Percentiles rank a stretch among this genome's conserved stretches.
Evolutionary conservation across 2,888 invertebrate species (phyloP).

Genomic region (Aproaerema taeniolella): DNA sequence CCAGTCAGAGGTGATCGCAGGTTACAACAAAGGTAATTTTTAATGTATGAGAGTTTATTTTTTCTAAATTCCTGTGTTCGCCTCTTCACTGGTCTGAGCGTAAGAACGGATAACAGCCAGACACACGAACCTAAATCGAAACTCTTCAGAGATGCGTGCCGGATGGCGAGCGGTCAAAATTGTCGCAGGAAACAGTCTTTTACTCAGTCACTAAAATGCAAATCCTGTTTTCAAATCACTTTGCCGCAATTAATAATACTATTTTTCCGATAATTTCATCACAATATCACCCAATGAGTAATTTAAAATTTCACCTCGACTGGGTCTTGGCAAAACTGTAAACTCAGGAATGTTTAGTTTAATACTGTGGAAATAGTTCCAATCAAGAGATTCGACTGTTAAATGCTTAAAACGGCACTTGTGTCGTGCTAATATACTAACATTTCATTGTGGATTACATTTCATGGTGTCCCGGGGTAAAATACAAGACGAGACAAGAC

Average conservation of each 20-base stretch:
- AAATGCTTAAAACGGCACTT: constrained; percentile 37
- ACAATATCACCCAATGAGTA: constrained; percentile 71
- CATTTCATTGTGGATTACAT: not conserved
- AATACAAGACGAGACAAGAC: too few relatives aligned
- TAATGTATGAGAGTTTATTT: too few relatives aligned
- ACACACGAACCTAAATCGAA: too few relatives aligned
- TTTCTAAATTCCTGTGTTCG: too few relatives aligned
- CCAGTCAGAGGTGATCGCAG: too few relatives aligned
- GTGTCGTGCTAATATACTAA: constrained; percentile 15
- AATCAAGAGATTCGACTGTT: constrained; percentile 38
- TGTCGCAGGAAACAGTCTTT: constrained; percentile 61
- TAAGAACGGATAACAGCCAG: constrained; percentile 1
- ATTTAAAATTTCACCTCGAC: constrained; percentile 48
- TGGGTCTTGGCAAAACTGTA: constrained; percentile 44
- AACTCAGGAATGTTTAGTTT: constrained; percentile 70
- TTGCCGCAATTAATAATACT: constrained; percentile 66
- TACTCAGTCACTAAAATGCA: constrained; percentile 63
- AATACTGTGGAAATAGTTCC: constrained; percentile 30
- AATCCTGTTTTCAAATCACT: constrained; percentile 32
- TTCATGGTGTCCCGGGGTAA: too few relatives aligned
- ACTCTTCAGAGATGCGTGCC: too few relatives aligned
- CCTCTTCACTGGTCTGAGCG: too few relatives aligned
- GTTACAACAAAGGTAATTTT: too few relatives aligned
- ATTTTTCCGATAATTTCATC: constrained; percentile 43
- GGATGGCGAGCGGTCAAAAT: constrained; percentile 29